These are phyloP conservation scores for Drosophila phalerata DNA, from an alignment of 2,888 invertebrate species.

Conservation along the genomic window DNA sequence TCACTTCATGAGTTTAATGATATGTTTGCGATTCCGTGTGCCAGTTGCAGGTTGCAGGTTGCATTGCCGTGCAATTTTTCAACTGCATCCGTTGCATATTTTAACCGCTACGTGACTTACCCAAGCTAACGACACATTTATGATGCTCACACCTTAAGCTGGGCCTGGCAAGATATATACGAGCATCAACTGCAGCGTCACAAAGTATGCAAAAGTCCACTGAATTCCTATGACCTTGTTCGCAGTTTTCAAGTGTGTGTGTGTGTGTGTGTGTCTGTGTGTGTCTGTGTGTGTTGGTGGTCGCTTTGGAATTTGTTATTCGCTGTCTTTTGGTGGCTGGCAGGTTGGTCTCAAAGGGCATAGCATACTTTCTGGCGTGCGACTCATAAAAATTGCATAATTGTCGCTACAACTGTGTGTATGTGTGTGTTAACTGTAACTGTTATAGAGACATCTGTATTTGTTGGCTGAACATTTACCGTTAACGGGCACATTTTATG, in stretches of 20 bases:
- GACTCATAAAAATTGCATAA: constrained; percentile 75
- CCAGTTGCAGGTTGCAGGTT: constrained; percentile 5
- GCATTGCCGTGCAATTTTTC: constrained; percentile 24
- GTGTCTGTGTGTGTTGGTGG: constrained; percentile 16
- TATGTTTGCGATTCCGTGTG: constrained; percentile 21
- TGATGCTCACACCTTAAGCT: constrained; percentile 40
- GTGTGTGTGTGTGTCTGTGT: constrained; percentile 6
- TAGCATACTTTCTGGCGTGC: constrained; percentile 59
- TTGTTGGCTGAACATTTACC: constrained; percentile 55
- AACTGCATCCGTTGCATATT: constrained; percentile 28
- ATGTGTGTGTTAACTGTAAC: constrained; percentile 35
- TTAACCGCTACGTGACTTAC: constrained; percentile 21
- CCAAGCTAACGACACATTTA: constrained; percentile 30
- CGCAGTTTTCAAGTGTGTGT: constrained; percentile 6
- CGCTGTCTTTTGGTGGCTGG: constrained; percentile 39
- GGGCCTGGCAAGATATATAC: constrained; percentile 4
- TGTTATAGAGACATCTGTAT: constrained; percentile 14
- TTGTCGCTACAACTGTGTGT: constrained; percentile 45
- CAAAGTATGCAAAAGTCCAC: constrained; percentile 25
- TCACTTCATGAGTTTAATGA: constrained; percentile 29
- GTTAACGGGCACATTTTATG: constrained; percentile 58
- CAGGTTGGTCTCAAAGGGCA: constrained; percentile 53
- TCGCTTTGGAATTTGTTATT: constrained; percentile 39
- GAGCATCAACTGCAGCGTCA: constrained; percentile 23
- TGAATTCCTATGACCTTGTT: constrained; percentile 46